Evolutionary conservation across 2,888 invertebrate genomes (phyloP), one percentile per base, ranked within the genome.

Genomic region (Philereme transversata): DNA sequence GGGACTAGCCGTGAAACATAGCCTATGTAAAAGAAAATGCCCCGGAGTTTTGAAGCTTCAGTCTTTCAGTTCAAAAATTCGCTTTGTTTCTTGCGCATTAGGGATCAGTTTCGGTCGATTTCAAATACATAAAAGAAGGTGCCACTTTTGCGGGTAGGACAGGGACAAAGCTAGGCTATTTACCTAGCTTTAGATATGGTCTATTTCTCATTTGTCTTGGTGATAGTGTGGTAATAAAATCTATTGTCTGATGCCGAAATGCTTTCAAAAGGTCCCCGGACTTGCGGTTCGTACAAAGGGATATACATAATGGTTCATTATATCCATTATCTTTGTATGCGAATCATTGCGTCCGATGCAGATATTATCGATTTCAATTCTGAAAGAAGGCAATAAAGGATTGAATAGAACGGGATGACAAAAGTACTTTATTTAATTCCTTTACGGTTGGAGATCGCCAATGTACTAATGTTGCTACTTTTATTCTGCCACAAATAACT

Each of bases 171-270:
- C 81, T 82, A 80, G 82, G 83, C 72, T 79, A 78, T 79, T 79
- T 91, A 90, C 88, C 87, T 88, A 89, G 85, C 81, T 80, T 72
- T 83, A 77, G 79, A 78, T 84, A 82, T 86, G 82, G 85, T 87
- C 80, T 88, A 86, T 89, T 86, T 83, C 86, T 87, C 90, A 89
- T 91, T 90, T 89, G 88, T 90, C 90, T 90, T 88, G 79, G 78
- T 81, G 81, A 84, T 86, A 84, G 84, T 85, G 81, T 67, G 82
- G 82, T 86, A 81, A 84, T 84, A 85, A 85, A 85, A 84, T 78
- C 83, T 81, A 86, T 87, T 89, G 86, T 88, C 60, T 71, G 70
- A 60, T 59, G 65, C 58, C 57, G 41, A 61, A n/a, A 62, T 60
- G 67, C 57, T 59, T 60, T 59, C 60, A 62, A 64, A 66, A 67